Conservation (phyloP, 2,888 invertebrate species). For the Yponomeuta cagnagella region DNA sequence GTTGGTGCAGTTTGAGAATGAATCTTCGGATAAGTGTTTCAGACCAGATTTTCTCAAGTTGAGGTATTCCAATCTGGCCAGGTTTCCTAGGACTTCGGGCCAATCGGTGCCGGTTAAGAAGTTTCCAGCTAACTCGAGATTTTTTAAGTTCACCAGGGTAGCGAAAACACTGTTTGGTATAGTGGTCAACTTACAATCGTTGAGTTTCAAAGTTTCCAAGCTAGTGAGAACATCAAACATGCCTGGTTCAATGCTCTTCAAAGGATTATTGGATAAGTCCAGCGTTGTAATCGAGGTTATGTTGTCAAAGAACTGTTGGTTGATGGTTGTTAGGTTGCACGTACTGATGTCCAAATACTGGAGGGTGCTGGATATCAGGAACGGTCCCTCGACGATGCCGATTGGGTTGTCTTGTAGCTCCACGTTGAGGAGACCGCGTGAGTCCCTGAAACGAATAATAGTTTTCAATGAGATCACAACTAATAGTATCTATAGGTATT, state of each 20-base stretch:
- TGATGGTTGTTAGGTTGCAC: conserved; percentile 76
- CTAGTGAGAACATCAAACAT: conserved; percentile 79
- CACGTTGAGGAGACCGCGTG: conserved; percentile 80
- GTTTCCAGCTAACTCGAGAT: conserved; percentile 79
- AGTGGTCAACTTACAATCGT: conserved; percentile 77
- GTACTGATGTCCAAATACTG: conserved; percentile 81
- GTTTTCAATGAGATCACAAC: background rate
- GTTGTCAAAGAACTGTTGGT: conserved; percentile 79
- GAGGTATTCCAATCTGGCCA: conserved; percentile 78
- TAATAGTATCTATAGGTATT: too few species aligned
- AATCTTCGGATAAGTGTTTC: conserved; percentile 77
- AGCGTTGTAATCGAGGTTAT: conserved; percentile 79
- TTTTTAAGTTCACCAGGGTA: conserved; percentile 76
- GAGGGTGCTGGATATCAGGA: conserved; percentile 79
- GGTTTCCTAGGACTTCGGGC: conserved; percentile 76
- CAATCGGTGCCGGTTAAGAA: conserved; percentile 74
- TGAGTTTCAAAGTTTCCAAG: conserved; percentile 79
- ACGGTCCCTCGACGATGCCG: conserved; percentile 77
- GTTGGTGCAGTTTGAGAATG: conserved; percentile 79
- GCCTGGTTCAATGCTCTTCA: conserved; percentile 72
- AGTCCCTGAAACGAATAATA: conserved; percentile 71
- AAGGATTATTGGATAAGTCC: conserved; percentile 82
- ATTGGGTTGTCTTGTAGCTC: conserved; percentile 82
- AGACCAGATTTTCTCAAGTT: conserved; percentile 78
- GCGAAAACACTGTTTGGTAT: conserved; percentile 75